Conservation (phyloP, 2,888 invertebrate genomes). For the Dorcus parallelipipedus region DNA sequence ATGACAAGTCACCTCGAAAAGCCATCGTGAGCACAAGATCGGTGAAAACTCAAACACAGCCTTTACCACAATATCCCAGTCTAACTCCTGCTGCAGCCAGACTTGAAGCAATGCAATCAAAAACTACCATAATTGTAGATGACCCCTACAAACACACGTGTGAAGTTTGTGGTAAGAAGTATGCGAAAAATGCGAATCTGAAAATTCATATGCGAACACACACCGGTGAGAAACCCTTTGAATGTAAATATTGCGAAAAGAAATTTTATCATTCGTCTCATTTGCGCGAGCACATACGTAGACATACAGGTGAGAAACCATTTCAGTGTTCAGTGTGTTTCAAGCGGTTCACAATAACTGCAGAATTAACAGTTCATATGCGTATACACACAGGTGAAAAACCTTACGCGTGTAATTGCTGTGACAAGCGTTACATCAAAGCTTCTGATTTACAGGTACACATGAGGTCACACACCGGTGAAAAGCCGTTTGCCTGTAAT, state of each 20-base stretch:
- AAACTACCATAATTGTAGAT: conserved; percentile 23
- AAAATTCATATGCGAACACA: conserved; percentile 45
- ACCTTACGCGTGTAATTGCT: conserved; percentile 55
- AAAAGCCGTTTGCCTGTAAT: conserved; percentile 42
- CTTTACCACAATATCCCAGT: conserved; percentile 24
- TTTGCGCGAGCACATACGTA: conserved; percentile 42
- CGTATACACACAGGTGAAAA: conserved; percentile 55
- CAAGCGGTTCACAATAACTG: conserved; percentile 45
- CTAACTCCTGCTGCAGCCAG: conserved; percentile 25
- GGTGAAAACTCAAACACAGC: conserved; percentile 26
- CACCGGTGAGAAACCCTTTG: conserved; percentile 47
- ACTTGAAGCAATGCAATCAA: conserved; percentile 22
- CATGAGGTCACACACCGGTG: conserved; percentile 47
- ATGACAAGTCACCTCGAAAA: conserved; percentile 20
- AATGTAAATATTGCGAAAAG: conserved; percentile 46
- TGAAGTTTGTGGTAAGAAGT: conserved; percentile 41
- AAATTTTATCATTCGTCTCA: conserved; percentile 46
- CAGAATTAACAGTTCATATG: conserved; percentile 50
- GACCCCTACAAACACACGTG: conserved; percentile 25
- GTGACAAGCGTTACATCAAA: conserved; percentile 56
- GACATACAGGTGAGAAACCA: conserved; percentile 47
- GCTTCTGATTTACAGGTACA: conserved; percentile 54
- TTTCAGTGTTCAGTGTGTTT: conserved; percentile 44
- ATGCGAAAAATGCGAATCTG: conserved; percentile 44
- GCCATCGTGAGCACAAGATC: conserved; percentile 20